These are phyloP conservation scores for Pangasius mekongensis DNA, from an alignment of 2,797 vertebrate genomes.

Conservation along the genomic window DNA sequence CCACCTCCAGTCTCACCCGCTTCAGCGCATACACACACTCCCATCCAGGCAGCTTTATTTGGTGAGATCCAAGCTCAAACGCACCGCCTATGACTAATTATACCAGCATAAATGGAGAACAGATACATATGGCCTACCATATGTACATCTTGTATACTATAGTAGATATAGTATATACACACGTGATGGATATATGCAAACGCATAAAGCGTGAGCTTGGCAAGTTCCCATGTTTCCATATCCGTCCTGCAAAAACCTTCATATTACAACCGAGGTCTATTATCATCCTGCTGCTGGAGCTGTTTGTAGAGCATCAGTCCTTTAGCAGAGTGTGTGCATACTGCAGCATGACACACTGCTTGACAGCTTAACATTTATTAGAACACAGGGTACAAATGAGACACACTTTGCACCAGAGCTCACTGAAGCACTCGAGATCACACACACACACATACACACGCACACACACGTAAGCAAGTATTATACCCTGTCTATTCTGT, in stretches of 20 bases:
- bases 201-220: conserved; percentile 16
- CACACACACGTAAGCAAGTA: conserved; percentile 35
- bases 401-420: conserved; percentile 54
- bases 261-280: conserved; percentile 24
- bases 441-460: background rate
- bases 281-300: conserved; percentile 51
- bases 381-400: conserved; percentile 63
- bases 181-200: conserved; percentile 14
- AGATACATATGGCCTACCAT: conserved; percentile 27
- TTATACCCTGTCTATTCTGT: conserved; percentile 55
- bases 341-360: conserved; percentile 42
- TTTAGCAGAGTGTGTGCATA: conserved; percentile 39
- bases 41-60: conserved; percentile 47
- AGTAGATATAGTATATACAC: conserved; percentile 22
- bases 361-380: conserved; percentile 65
- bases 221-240: conserved; percentile 5
- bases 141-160: conserved; percentile 18
- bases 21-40: conserved; percentile 48
- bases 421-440: conserved; percentile 46
- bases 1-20: conserved; percentile 50
- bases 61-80: conserved; percentile 50
- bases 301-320: conserved; percentile 51
- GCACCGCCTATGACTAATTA: conserved; percentile 42
- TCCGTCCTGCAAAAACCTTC: conserved; percentile 8
- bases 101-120: background rate